phyloP scores from a whole-genome alignment of 2,797 vertebrate genomes.

The Pempheris klunzingeri region DNA sequence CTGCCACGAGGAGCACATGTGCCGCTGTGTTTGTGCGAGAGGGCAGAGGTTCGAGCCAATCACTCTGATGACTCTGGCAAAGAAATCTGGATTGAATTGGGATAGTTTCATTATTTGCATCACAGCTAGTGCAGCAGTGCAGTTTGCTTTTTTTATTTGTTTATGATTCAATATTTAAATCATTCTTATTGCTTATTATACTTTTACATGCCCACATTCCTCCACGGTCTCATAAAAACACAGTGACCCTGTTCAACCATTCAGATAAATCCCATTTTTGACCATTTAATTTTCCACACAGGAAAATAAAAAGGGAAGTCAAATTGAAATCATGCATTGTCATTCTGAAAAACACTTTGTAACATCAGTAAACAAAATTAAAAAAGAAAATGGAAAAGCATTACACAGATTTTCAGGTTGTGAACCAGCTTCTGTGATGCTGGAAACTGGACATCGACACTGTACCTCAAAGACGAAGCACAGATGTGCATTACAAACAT shows the following conservation, averaged over 20 bases:
- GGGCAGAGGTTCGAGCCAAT: constrained; percentile 43
- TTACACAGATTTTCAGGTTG: neutral
- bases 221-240: neutral
- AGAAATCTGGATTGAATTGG: constrained; percentile 17
- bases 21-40: constrained; percentile 40
- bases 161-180: constrained; percentile 9
- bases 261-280: neutral
- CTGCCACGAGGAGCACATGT: constrained; percentile 32
- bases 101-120: constrained; percentile 37
- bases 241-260: neutral
- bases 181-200: neutral
- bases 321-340: neutral
- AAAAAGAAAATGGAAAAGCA: neutral
- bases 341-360: neutral
- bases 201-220: neutral
- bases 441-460: neutral
- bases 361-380: neutral
- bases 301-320: neutral
- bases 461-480: constrained; percentile 6
- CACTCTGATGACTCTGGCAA: constrained; percentile 33
- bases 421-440: neutral
- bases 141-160: constrained; percentile 6
- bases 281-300: neutral
- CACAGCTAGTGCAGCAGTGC: neutral
- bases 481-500: neutral